Conservation (phyloP, 30 jellyfish, hydroid and myxozoan species). For the Cassiopea xamachana region DNA sequence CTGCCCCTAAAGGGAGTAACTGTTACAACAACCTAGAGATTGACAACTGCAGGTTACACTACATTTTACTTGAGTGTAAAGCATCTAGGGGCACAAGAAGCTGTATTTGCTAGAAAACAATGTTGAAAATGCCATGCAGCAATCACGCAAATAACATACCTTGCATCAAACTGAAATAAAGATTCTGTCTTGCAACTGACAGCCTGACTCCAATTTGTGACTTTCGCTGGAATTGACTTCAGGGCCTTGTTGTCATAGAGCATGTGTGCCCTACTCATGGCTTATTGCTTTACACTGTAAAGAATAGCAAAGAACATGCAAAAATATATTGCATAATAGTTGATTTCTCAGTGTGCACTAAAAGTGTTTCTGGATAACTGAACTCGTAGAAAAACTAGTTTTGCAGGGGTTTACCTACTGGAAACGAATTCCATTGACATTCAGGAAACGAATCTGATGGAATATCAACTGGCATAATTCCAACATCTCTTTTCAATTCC, state of each 20-base stretch:
- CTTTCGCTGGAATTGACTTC: conserved; percentile 86
- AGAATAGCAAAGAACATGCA: neutral
- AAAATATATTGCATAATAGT: neutral
- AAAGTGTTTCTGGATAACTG: neutral
- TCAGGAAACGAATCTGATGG: too few relatives aligned
- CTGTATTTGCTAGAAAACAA: neutral
- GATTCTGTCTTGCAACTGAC: conserved; percentile 53
- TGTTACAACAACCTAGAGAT: too few relatives aligned
- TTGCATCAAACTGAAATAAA: conserved; percentile 40
- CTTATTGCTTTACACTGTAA: neutral
- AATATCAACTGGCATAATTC: too few relatives aligned
- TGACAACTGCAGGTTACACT: too few relatives aligned
- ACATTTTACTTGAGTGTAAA: too few relatives aligned
- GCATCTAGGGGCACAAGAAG: too few relatives aligned
- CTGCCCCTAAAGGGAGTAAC: too few relatives aligned
- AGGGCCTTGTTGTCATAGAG: conserved; percentile 80
- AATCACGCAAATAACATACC: conserved; percentile 32
- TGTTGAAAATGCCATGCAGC: neutral
- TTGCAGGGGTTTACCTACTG: too few relatives aligned
- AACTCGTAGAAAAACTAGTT: too few relatives aligned
- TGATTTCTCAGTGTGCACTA: neutral
- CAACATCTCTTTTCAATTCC: too few relatives aligned
- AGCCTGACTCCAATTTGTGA: conserved; percentile 60
- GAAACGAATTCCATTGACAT: too few relatives aligned
- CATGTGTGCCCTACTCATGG: conserved; percentile 97